Base-by-base conservation (phyloP, 2,888 invertebrate genomes). In the Apeira syringaria region DNA sequence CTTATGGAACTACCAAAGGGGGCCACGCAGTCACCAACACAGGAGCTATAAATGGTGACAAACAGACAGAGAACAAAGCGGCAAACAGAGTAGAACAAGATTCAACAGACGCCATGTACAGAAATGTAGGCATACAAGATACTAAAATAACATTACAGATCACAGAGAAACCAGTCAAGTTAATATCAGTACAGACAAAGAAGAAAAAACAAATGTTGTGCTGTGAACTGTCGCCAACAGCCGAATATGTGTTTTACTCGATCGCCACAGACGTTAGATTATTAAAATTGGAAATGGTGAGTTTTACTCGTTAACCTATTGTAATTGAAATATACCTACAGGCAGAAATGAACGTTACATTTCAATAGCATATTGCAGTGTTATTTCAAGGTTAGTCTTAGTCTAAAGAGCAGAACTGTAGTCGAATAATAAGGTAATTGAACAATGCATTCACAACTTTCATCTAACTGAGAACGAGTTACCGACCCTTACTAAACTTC, bases 181-280 rank as follows among this genome's bases (percentile, higher is more conserved):
- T 97, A 20, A 74, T 96, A 1, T 90, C 94, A 43, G 72, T 97
- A 17, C 92, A 93, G 55, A 92, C 94, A 3, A 92, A 93, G 60
- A 81, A 90, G 6, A 90, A 91, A 1, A 94, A 94, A 57, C 90
- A 90, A n/a, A 93, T 97, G 15, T 81, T 92, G 3, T 94, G 94
- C 53, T 92, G 93, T 53, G 91, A 92, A 6, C 81, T 97, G 3
- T 95, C 96, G 2, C 91, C 92, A 1, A 91, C 94, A 68, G 95
- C 94, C 1, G 91, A 92, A 47, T 93, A 93, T 81, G 88, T 98
- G 10, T 92, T 94, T 3, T 97, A 96, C 72, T 94, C 96, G 0
- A 96, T 96, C 0, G 84, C 91, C 13, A 89, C 76, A 33, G 84
- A 92, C 41, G 74, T 96, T 15, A 91, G 95, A 40, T 82, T 97